Evolutionary conservation across 2,113 vertebrate species (phyloP).

Genomic region (Tretioscincus oriximinensis): DNA sequence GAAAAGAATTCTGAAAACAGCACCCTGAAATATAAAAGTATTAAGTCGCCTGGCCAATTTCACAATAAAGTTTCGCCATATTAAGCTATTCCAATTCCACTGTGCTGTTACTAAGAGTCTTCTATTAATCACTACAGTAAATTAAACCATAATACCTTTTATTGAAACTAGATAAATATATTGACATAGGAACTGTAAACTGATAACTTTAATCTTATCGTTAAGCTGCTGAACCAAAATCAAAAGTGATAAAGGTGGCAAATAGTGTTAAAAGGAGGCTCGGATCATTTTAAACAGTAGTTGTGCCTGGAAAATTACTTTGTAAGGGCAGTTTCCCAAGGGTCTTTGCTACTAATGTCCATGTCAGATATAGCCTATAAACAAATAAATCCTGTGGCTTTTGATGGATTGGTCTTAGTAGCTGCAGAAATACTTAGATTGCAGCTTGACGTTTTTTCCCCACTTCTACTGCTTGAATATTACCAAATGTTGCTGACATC

Average conservation of each 20-base stretch:
- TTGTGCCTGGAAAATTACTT: background rate
- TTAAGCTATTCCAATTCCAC: conserved; percentile 10
- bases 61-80: conserved; percentile 15
- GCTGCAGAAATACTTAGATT: conserved; percentile 1
- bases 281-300: background rate
- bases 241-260: background rate
- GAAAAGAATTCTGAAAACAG: conserved; percentile 8
- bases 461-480: background rate
- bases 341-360: conserved; percentile 30
- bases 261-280: background rate
- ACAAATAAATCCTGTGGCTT: conserved; percentile 32
- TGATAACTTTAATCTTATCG: conserved; percentile 31
- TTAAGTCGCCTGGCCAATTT: background rate
- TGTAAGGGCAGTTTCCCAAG: conserved; percentile 1
- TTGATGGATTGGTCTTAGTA: background rate
- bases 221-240: fast-evolving
- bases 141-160: conserved; percentile 42
- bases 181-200: background rate
- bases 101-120: conserved; percentile 34
- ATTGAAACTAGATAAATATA: conserved; percentile 37
- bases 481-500: background rate
- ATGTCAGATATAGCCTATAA: conserved; percentile 16
- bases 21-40: conserved; percentile 33
- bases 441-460: conserved; percentile 16
- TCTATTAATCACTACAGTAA: conserved; percentile 54